These are phyloP conservation scores for Trematomus loennbergii DNA, from an alignment of 2,113 vertebrate genomes.

Conservation along the genomic window DNA sequence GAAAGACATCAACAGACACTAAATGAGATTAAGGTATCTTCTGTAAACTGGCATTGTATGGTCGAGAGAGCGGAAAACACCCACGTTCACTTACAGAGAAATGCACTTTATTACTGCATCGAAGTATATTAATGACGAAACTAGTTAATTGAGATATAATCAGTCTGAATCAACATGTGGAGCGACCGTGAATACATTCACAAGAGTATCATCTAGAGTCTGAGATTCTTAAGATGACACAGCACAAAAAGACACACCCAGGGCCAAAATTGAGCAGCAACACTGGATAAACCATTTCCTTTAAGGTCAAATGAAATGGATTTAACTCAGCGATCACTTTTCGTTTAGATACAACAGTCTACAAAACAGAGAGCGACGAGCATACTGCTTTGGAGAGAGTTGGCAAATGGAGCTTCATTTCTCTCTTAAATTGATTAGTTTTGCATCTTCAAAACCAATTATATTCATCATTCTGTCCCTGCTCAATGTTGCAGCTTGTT, in stretches of 20 bases:
- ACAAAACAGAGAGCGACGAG: not conserved
- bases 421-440: not conserved
- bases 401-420: not conserved
- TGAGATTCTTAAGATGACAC: not conserved
- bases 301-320: constrained; percentile 5
- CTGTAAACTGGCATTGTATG: not conserved
- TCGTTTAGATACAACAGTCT: not conserved
- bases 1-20: constrained; percentile 19
- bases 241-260: not conserved
- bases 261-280: not conserved
- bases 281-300: not conserved
- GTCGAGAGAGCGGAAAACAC: not conserved
- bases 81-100: not conserved
- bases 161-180: not conserved
- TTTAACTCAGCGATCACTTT: not conserved
- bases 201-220: not conserved
- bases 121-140: not conserved
- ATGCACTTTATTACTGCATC: not conserved
- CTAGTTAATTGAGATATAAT: not conserved
- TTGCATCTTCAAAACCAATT: not conserved
- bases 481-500: not conserved
- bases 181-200: not conserved
- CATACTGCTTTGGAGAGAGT: not conserved
- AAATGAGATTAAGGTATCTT: constrained; percentile 13
- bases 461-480: not conserved